phyloP scores from a whole-genome alignment of 2,888 invertebrate species.

The Philereme transversata region DNA sequence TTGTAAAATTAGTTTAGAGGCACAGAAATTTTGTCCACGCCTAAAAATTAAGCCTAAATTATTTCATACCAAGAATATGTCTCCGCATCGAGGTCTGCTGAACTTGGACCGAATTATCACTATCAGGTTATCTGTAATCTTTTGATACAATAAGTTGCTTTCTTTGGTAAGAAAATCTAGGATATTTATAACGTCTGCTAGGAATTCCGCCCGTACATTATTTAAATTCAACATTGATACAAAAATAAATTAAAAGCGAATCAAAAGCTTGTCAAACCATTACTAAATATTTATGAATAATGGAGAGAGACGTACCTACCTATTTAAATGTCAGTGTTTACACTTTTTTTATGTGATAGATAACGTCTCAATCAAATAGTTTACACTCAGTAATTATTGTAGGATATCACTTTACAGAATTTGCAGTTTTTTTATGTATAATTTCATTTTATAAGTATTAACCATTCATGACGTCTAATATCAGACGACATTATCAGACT shows the following conservation, averaged over 20 bases:
- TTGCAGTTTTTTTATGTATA: too few species aligned
- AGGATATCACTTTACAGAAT: too few species aligned
- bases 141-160: slow-evolving; percentile 64
- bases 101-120: slow-evolving; percentile 58
- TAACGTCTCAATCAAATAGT: too few species aligned
- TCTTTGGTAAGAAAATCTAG: slow-evolving; percentile 61
- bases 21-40: background rate
- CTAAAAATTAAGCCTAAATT: slow-evolving; percentile 18
- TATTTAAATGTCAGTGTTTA: too few species aligned
- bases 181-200: slow-evolving; percentile 60
- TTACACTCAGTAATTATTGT: too few species aligned
- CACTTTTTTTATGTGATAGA: too few species aligned
- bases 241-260: slow-evolving; percentile 27
- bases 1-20: slow-evolving; percentile 12
- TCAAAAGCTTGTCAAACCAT: background rate
- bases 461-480: too few species aligned
- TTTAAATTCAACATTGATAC: slow-evolving; percentile 64
- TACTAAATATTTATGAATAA: too few species aligned
- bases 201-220: slow-evolving; percentile 57
- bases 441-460: too few species aligned
- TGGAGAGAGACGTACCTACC: too few species aligned
- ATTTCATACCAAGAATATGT: slow-evolving; percentile 63
- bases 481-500: too few species aligned
- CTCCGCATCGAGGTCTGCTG: slow-evolving; percentile 59
- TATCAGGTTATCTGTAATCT: slow-evolving; percentile 68